Evolutionary conservation across 1,140 invertebrate species (phyloP), one percentile per base, ranked within the genome.

Genomic region (Neodiprion pinetum): DNA sequence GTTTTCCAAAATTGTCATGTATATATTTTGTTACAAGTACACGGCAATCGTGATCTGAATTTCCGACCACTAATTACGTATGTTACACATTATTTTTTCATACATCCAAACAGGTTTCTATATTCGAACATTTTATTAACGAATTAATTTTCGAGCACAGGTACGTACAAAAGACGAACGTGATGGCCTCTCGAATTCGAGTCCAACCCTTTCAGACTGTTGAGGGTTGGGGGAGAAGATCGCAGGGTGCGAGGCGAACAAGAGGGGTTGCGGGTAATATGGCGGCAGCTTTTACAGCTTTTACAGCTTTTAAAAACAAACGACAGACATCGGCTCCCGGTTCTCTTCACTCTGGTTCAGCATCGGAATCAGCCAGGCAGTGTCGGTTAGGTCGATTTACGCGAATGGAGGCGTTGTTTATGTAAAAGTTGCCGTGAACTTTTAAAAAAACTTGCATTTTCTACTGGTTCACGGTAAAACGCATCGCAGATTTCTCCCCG

Each of bases 381-480:
- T 12, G 53, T 61, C 9, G 53, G 9, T 61, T 61, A 12, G 53
- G n/a, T 14, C 53, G 53, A 61, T 61, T 61, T 61, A 61, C 53
- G 53, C 3, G 3, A 61, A 61, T 17, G n/a, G 28, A 40, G 28
- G 28, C 53, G n/a, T 14, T 61, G 8, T 61, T 61, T 61, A 61
- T 61, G 53, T 61, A 61, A 61, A 9, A 61, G n/a, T 12, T 61
- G 11, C 9, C 28, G 5, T 0, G 53, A 61, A 12, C n/a, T 61
- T 61, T 61, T 0, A 61, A 61, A 61, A 61, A 61, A 61, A 61
- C 53, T 61, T 61, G 53, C 53, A 61, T 61, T 61, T 61, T 61
- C 11, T 61, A 61, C 9, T 14, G 53, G 53, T 5, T 40, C 5
- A 40, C 28, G 28, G 28, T 1, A 40, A 40, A 40, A 40, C 28